Percentiles rank a stretch among this genome's conserved stretches.
Conservation (phyloP, 2,113 vertebrate species). For the Poeciliopsis prolifica region DNA sequence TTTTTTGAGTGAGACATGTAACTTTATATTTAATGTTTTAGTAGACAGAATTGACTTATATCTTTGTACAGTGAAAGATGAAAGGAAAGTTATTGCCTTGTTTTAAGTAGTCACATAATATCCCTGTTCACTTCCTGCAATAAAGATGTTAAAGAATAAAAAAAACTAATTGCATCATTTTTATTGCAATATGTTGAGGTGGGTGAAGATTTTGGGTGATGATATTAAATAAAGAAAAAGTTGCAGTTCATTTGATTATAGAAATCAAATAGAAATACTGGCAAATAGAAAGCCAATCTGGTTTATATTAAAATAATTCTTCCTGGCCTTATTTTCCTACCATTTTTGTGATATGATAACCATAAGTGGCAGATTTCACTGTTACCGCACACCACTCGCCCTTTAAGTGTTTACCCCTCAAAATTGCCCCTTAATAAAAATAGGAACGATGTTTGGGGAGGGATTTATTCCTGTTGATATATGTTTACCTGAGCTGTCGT, state of each 20-base stretch:
- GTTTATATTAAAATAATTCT: neutral
- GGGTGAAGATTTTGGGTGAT: neutral
- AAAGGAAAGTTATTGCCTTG: neutral
- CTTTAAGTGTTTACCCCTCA: neutral
- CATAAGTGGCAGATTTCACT: neutral
- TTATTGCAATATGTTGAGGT: neutral
- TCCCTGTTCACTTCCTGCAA: neutral
- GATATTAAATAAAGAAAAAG: neutral
- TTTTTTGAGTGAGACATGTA: constrained; percentile 5
- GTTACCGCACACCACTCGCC: constrained; percentile 5
- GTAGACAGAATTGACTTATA: neutral
- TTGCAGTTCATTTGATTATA: neutral
- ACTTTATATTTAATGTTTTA: neutral
- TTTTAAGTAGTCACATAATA: neutral
- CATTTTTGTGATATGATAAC: neutral
- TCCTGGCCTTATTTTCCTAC: neutral
- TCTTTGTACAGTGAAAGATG: neutral
- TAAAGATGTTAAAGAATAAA: constrained; percentile 8
- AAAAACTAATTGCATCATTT: neutral
- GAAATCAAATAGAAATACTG: no score
- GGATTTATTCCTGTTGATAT: constrained; percentile 44
- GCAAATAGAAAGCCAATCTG: neutral
- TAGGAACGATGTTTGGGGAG: constrained; percentile 27
- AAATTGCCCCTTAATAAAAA: constrained; percentile 47
- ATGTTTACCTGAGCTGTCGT: constrained; percentile 50